Percentiles rank a stretch among this genome's conserved stretches.
Conservation (phyloP, 1,140 invertebrate species). For the Drosophila chauvacae region DNA sequence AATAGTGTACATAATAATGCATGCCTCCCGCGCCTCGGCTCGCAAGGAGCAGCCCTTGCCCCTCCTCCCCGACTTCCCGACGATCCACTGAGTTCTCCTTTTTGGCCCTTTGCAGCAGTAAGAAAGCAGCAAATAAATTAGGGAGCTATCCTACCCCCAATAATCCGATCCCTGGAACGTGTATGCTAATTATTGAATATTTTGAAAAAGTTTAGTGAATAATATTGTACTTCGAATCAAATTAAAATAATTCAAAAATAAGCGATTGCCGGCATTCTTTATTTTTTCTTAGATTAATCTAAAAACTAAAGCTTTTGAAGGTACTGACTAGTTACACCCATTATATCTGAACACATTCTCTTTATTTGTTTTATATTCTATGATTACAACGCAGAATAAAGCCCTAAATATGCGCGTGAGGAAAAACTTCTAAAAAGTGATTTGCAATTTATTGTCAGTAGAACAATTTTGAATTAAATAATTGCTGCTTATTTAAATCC, state of each 20-base stretch:
- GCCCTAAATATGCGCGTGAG: neutral
- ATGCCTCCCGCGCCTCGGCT: conserved; percentile 41
- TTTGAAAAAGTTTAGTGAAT: conserved; percentile 74
- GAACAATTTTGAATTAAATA: neutral
- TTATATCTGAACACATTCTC: neutral
- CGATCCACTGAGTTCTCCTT: conserved; percentile 48
- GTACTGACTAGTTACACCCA: too few relatives aligned
- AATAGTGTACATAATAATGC: conserved; percentile 78
- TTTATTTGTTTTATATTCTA: neutral
- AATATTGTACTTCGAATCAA: conserved; percentile 79
- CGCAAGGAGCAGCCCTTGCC: conserved; percentile 13
- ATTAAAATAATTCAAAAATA: conserved; percentile 74
- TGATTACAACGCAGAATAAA: neutral
- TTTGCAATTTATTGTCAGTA: neutral
- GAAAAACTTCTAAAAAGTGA: neutral
- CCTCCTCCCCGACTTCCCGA: conserved; percentile 10
- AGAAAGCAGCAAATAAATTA: conserved; percentile 43
- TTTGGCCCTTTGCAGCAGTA: conserved; percentile 55
- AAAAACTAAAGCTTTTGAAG: neutral
- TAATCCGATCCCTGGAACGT: conserved; percentile 48
- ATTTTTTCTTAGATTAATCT: neutral
- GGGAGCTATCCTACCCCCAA: conserved; percentile 24
- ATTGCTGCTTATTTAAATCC: neutral
- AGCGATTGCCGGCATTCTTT: neutral
- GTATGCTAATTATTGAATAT: conserved; percentile 73